phyloP scores from a whole-genome alignment of 2,797 vertebrate species.

The Acipenser oxyrinchus region DNA sequence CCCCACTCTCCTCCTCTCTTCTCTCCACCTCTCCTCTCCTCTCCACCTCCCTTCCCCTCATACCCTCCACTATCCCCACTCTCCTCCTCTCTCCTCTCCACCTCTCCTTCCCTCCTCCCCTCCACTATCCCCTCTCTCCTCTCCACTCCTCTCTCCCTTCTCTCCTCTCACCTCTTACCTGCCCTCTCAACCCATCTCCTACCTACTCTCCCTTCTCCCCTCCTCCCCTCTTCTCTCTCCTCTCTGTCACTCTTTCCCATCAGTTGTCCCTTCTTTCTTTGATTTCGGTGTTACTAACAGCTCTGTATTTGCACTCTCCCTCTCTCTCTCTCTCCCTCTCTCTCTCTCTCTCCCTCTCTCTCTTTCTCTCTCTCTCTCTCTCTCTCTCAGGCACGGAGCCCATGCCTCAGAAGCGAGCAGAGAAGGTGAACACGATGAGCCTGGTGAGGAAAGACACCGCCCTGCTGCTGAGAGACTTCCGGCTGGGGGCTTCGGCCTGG shows the following conservation, averaged over 20 bases:
- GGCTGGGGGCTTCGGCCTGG: conserved; percentile 76
- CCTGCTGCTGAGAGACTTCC: conserved; percentile 66
- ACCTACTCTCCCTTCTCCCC: conserved; percentile 5
- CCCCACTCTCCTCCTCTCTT: neutral
- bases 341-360: conserved; percentile 14
- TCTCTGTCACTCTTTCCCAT: no score
- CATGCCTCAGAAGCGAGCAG: conserved; percentile 56
- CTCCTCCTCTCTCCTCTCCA: neutral
- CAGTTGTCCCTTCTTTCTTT: no score
- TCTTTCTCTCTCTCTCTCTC: conserved; percentile 31
- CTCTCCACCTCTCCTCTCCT: no score
- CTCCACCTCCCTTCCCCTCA: neutral
- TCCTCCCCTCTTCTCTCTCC: neutral
- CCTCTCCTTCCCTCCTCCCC: no score
- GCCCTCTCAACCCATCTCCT: neutral
- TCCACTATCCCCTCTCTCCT: neutral
- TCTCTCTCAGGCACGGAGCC: conserved; percentile 47
- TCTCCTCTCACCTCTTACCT: neutral
- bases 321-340: conserved; percentile 31
- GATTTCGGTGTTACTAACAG: no score
- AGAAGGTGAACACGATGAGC: conserved; percentile 67
- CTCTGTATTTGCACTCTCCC: neutral
- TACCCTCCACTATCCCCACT: no score
- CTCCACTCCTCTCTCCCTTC: neutral
- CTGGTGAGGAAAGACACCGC: conserved; percentile 71